phyloP scores from a whole-genome alignment of 2,113 vertebrate species.

The Alectura lathami region DNA sequence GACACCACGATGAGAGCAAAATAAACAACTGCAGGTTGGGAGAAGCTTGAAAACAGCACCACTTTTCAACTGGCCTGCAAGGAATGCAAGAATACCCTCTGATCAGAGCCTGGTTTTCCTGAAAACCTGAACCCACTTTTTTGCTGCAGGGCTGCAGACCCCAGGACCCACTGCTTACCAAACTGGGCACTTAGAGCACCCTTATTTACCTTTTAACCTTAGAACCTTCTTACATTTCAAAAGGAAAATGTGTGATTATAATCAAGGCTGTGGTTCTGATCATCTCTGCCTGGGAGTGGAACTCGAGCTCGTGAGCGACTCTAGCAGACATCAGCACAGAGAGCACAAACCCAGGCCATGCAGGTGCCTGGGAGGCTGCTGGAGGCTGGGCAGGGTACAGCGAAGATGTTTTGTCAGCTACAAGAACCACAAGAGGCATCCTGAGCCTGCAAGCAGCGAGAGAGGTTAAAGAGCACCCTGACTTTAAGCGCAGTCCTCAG shows the following conservation, averaged over 20 bases:
- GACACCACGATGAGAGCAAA: background rate
- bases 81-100: fast-evolving
- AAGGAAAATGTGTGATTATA: background rate
- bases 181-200: background rate
- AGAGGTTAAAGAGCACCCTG: background rate
- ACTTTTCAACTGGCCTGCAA: background rate
- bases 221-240: background rate
- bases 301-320: background rate
- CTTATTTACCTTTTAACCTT: background rate
- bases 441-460: background rate
- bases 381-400: background rate
- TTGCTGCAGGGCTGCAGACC: background rate
- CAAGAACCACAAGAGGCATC: background rate
- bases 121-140: background rate
- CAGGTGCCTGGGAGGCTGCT: background rate
- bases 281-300: background rate
- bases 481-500: background rate
- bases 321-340: background rate
- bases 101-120: background rate
- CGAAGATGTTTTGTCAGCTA: background rate
- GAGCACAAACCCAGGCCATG: background rate
- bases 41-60: background rate
- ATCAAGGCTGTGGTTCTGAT: background rate
- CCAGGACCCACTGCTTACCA: background rate
- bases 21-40: background rate